These are phyloP conservation scores for Maniola hyperantus DNA, from an alignment of 2,888 invertebrate genomes.

Conservation along the genomic window DNA sequence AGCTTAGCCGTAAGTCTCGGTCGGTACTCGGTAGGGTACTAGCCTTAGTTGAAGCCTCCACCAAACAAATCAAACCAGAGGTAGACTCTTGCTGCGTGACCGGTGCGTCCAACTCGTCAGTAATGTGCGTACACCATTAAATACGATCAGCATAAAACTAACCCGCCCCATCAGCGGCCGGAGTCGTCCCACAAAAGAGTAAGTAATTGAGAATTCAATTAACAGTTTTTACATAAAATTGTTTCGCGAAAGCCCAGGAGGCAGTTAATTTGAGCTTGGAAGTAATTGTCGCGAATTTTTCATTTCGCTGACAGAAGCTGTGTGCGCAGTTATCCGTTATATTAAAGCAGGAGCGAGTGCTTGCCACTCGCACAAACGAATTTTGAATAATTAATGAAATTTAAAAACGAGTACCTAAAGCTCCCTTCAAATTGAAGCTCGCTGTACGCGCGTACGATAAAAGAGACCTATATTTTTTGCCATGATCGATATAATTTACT, in stretches of 20 bases:
- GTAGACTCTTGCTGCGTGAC: not conserved
- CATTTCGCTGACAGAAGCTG: conserved; percentile 6
- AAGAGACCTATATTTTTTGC: too few species aligned
- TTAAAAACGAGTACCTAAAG: not conserved
- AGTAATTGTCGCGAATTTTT: conserved; percentile 12
- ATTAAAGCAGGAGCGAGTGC: conserved; percentile 1
- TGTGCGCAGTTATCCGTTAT: not conserved
- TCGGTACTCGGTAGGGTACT: too few species aligned
- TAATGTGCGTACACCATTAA: not conserved
- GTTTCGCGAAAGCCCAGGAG: conserved; percentile 13
- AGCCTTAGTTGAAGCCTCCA: too few species aligned
- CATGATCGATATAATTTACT: too few species aligned
- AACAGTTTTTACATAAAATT: conserved; percentile 14
- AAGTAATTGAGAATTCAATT: conserved; percentile 14
- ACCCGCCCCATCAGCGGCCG: not conserved
- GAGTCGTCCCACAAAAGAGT: conserved; percentile 12
- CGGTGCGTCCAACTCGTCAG: not conserved
- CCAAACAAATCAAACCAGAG: not conserved
- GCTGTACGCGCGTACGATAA: too few species aligned
- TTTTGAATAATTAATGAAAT: not conserved
- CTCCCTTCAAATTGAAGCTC: too few species aligned
- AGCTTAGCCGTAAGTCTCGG: too few species aligned
- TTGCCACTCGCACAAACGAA: not conserved
- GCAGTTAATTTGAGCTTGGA: not conserved
- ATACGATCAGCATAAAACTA: conserved; percentile 1